A percentile compares a stretch with the other conserved stretches of the same genome.
Conservation (phyloP, 1,140 invertebrate genomes). For the Sarcophaga bullata region DNA sequence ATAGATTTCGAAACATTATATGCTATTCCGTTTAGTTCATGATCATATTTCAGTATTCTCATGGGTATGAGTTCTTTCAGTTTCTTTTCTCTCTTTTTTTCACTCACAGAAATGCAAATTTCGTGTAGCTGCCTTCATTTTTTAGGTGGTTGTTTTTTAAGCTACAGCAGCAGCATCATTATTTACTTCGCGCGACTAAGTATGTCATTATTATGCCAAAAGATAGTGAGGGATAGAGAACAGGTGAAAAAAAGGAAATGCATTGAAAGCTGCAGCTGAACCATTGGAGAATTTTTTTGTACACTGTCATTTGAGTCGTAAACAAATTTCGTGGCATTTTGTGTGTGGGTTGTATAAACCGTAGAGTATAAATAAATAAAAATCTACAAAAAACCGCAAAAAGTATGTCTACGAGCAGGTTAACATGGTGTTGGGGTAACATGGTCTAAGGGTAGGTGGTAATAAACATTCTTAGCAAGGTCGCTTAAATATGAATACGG, state of each 20-base stretch:
- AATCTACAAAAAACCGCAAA: not conserved
- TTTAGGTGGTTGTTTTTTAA: not conserved
- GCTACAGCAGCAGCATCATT: not conserved
- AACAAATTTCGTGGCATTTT: conserved; percentile 2
- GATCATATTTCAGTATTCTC: not conserved
- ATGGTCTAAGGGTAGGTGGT: too few species aligned
- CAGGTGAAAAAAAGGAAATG: too few species aligned
- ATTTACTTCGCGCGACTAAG: conserved; percentile 17
- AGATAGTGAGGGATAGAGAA: not conserved
- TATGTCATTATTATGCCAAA: conserved; percentile 21
- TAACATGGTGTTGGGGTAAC: too few species aligned
- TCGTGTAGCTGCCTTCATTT: not conserved
- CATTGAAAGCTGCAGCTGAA: too few species aligned
- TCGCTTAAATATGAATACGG: not conserved
- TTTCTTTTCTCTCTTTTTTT: not conserved
- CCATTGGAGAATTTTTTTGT: too few species aligned
- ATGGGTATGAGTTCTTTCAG: not conserved
- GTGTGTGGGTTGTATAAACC: not conserved
- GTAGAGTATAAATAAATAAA: conserved; percentile 22
- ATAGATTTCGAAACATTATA: too few species aligned
- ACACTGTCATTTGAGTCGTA: not conserved
- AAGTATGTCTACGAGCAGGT: not conserved
- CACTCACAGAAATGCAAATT: conserved; percentile 1
- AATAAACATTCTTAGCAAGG: not conserved
- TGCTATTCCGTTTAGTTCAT: not conserved